Percentiles rank a stretch among this genome's conserved stretches.
These are phyloP conservation scores for Tachypleus tridentatus DNA, from an alignment of 1,140 invertebrate species.

Conservation along the genomic window DNA sequence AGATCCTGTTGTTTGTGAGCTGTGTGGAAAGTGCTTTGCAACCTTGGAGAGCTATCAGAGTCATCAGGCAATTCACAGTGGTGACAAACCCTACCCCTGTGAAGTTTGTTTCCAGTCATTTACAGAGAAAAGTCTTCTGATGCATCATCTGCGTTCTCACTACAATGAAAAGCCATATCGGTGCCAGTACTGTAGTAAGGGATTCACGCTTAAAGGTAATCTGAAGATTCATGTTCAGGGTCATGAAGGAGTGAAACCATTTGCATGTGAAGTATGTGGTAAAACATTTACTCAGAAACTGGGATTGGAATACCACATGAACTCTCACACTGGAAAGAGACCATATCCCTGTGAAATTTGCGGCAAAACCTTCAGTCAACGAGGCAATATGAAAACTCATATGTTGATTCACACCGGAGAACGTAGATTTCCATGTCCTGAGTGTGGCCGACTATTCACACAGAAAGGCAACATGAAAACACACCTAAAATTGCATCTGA, in stretches of 20 bases:
- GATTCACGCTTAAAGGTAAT: constrained; percentile 55
- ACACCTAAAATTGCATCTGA: constrained; percentile 63
- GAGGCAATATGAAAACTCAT: constrained; percentile 61
- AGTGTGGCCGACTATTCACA: constrained; percentile 35
- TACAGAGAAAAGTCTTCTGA: constrained; percentile 31
- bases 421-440: constrained; percentile 39
- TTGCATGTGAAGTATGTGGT: constrained; percentile 74
- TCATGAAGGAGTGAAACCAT: constrained; percentile 84
- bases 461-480: constrained; percentile 47
- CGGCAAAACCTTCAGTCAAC: constrained; percentile 86
- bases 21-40: constrained; percentile 36
- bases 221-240: constrained; percentile 93
- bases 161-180: constrained; percentile 27
- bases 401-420: constrained; percentile 68
- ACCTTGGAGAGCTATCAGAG: constrained; percentile 17
- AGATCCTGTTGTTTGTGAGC: constrained; percentile 43
- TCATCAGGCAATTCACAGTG: constrained; percentile 28
- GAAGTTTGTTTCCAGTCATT: constrained; percentile 38
- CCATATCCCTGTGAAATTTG: constrained; percentile 94
- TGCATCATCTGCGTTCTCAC: constrained; percentile 23
- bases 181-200: constrained; percentile 49
- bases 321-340: constrained; percentile 94
- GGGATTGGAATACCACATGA: constrained; percentile 87
- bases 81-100: constrained; percentile 47
- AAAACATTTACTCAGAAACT: constrained; percentile 83